Base-by-base conservation (phyloP, 2,888 invertebrate genomes). In the Temnothorax ravouxi region DNA sequence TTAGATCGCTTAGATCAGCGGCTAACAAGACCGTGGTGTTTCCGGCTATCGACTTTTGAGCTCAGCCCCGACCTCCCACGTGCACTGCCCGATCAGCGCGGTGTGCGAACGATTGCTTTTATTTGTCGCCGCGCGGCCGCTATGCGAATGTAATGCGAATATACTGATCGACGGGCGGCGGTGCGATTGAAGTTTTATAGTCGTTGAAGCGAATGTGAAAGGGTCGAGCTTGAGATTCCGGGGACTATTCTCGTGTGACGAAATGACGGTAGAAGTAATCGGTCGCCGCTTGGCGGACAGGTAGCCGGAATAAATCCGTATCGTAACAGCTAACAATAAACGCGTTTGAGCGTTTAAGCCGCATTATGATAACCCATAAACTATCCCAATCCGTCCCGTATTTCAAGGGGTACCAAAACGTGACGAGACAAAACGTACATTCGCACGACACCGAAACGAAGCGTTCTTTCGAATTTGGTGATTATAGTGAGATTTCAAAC, bases 261-360 rank as follows among this genome's bases (percentile, higher is more conserved):
- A 77, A 87, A 85, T 18, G 64, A 59, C 54, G 75, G 56, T 52
- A 76, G 52, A 79, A 82, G 81, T 84, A 64, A 75, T 72, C 34
- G 29, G 11, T 79, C 29, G 84, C 13, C 82, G 82, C 47, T 67
- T 76, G 87, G 84, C 83, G 83, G 85, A 85, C 88, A 84, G 87
- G 88, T 85, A 83, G 75, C 77, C 83, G 41, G 85, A 86, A 87
- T 86, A 84, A 86, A 85, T 88, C 74, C 79, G 85, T 86, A 86
- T 86, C 87, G 88, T 61, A 87, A 86, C 67, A 59, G 50, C 74
- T 84, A 88, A 90, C 88, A 90, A 89, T 90, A 79, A 85, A 81
- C 79, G 81, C 83, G 85, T 84, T 88, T 86, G 81, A 84, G 77
- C 85, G 84, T 90, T 90, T 86, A 87, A 85, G 81, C 75, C 47